Percentiles rank a stretch among this genome's conserved stretches.
phyloP scores from a whole-genome alignment of 2,888 invertebrate species.

The Diarsia rubi region DNA sequence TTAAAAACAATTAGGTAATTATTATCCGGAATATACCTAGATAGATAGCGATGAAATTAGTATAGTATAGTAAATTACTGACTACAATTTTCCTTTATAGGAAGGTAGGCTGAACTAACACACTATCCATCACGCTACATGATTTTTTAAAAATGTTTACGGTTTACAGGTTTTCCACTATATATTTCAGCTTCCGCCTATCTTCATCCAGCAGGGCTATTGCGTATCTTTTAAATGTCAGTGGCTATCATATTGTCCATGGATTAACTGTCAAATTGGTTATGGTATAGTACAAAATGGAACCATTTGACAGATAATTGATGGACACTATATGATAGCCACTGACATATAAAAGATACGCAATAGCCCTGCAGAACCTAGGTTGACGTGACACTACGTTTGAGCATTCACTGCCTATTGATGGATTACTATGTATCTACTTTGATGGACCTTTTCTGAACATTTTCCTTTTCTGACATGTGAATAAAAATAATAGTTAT shows the following conservation, averaged over 20 bases:
- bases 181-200: conserved; percentile 14
- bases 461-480: too few relatives aligned
- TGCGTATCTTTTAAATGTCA: too few relatives aligned
- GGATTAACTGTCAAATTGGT: too few relatives aligned
- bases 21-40: not conserved
- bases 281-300: too few relatives aligned
- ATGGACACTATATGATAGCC: too few relatives aligned
- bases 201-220: conserved; percentile 30
- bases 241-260: too few relatives aligned
- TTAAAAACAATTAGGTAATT: not conserved
- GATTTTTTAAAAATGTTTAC: not conserved
- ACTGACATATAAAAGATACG: too few relatives aligned
- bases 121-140: not conserved
- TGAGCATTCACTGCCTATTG: conserved; percentile 34
- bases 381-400: conserved; percentile 41
- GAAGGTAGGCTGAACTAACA: not conserved
- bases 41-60: not conserved
- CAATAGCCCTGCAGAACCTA: too few relatives aligned
- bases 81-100: not conserved
- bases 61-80: not conserved
- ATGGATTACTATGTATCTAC: conserved; percentile 49
- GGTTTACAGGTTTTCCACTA: conserved; percentile 3
- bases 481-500: too few relatives aligned
- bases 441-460: conserved; percentile 53
- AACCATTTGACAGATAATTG: too few relatives aligned